Evolutionary conservation across 2,888 invertebrate species (phyloP), one percentile per base, ranked within the genome.

Genomic region (Xestobium rufovillosum): DNA sequence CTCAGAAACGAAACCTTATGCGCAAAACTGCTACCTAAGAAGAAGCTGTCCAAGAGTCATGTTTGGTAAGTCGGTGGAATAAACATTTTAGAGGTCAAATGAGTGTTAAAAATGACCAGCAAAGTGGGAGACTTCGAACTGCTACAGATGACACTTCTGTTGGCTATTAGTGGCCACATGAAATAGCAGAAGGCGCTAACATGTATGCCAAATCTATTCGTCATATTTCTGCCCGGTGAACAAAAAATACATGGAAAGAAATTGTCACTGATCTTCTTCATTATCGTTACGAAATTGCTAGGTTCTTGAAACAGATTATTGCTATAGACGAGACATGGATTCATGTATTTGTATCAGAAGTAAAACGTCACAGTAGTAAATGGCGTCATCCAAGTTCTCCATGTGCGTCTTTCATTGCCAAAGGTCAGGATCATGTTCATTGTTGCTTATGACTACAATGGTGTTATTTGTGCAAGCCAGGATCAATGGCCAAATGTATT

Each of bases 161-260:
- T 19, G 23, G n/a, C n/a, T 19, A 8, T 19, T 19, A 8, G 23
- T 19, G 23, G n/a, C 23, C n/a, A 19, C 23, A 19, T 19, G 23
- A 19, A 19, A 19, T 19, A 19, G n/a, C 23, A 19, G n/a, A 19
- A 19, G 23, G n/a, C 6, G 23, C 23, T 19, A 19, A 19, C 23
- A 19, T 19, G 23, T 19, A 6, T 19, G 23, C 23, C 23, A 19
- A 19, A 19, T 19, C 6, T n/a, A 8, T 19, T 19, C 23, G n/a
- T 19, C 23, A 19, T 19, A 19, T 19, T 19, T 19, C n/a, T 19
- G 6, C n/a, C 23, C 23, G n/a, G 23, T 19, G n/a, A 19, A 19
- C 23, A 19, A 19, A 19, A 19, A 19, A 19, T 19, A n/a, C 23
- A 19, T 19, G 23, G n/a, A n/a, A 19, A 19, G 23, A 19, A 19